phyloP scores from a whole-genome alignment of 2,888 invertebrate genomes.

The Tachina fera region DNA sequence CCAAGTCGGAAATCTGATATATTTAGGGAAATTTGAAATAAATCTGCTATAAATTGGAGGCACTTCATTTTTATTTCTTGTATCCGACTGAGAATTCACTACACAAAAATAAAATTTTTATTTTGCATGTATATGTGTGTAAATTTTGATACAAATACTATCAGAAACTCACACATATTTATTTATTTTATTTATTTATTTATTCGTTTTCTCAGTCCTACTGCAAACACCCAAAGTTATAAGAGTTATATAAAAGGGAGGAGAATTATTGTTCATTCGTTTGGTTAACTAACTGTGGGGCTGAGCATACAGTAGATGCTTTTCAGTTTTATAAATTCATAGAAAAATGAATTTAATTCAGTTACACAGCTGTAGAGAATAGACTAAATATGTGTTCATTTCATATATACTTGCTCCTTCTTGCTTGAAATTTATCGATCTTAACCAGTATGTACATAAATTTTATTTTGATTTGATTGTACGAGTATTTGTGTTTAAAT shows the following conservation, averaged over 20 bases:
- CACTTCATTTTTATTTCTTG: conserved; percentile 17
- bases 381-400: conserved; percentile 2
- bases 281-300: not conserved
- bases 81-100: not conserved
- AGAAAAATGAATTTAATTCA: conserved; percentile 18
- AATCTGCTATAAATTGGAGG: conserved; percentile 48
- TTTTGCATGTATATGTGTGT: not conserved
- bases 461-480: conserved; percentile 54
- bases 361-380: conserved; percentile 12
- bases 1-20: no score
- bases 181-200: conserved; percentile 24
- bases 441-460: conserved; percentile 19
- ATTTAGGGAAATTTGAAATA: conserved; percentile 6
- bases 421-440: conserved; percentile 26
- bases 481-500: conserved; percentile 59
- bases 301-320: no score
- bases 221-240: conserved; percentile 27
- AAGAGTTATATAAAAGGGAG: conserved; percentile 10
- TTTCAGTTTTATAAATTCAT: conserved; percentile 16
- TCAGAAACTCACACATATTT: not conserved
- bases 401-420: conserved; percentile 2
- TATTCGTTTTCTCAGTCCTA: conserved; percentile 9
- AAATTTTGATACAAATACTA: conserved; percentile 4
- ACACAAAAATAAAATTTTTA: not conserved
- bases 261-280: not conserved